These are phyloP conservation scores for Taxidea taxus DNA, from an alignment of 2,113 vertebrate species.

Conservation along the genomic window DNA sequence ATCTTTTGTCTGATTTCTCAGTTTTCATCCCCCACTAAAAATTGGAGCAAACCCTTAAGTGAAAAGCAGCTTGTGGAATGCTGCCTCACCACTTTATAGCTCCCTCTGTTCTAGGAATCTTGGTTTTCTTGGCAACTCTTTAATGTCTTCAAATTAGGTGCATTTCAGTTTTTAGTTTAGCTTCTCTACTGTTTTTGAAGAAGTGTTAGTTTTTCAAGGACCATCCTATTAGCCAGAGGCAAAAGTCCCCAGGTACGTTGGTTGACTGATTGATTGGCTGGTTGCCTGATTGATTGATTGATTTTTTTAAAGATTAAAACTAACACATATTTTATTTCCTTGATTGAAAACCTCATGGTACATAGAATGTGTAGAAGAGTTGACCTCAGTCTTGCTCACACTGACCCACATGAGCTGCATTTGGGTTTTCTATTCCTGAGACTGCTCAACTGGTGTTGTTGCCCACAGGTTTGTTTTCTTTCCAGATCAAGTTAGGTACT, in stretches of 20 bases:
- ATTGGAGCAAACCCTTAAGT: background rate
- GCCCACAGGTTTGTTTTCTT: background rate
- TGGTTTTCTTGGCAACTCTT: background rate
- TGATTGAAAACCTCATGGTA: background rate
- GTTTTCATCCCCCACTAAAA: background rate
- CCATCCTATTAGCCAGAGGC: background rate
- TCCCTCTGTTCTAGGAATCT: background rate
- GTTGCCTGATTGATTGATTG: background rate
- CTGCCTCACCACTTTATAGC: background rate
- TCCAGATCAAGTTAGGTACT: background rate
- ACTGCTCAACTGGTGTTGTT: background rate
- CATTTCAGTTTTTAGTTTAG: background rate
- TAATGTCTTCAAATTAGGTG: background rate
- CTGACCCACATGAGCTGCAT: background rate
- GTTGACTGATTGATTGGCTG: background rate
- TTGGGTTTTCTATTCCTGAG: background rate
- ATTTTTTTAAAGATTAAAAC: background rate
- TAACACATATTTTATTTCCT: background rate
- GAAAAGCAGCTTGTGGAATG: background rate
- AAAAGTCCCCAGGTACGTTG: background rate
- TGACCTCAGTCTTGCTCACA: background rate
- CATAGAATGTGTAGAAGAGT: background rate
- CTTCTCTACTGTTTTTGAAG: background rate
- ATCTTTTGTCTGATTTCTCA: background rate
- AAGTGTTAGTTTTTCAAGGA: background rate